phyloP scores from a whole-genome alignment of 2,797 vertebrate species.

The Oceanodroma leucorhoa region DNA sequence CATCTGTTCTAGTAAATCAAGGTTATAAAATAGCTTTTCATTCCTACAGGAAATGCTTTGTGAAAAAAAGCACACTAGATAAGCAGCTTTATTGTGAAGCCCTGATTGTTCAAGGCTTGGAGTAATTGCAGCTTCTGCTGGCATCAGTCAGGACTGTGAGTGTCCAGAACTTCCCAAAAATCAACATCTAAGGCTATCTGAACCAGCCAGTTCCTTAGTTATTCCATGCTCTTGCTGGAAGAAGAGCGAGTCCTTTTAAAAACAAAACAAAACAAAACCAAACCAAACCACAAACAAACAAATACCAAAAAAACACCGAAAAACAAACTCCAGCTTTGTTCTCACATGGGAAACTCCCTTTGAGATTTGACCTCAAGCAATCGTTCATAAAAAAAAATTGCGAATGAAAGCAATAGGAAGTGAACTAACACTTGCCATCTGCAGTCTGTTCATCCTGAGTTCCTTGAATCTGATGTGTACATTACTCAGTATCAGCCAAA shows the following conservation, averaged over 20 bases:
- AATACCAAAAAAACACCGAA: background rate
- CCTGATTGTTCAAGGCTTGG: background rate
- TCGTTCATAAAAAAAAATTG: background rate
- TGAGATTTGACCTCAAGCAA: background rate
- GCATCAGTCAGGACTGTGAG: background rate
- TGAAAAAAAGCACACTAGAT: background rate
- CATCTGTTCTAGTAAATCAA: background rate
- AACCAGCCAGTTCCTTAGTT: background rate
- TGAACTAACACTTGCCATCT: background rate
- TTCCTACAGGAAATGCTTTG: background rate
- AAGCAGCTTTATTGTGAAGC: background rate
- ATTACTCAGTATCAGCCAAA: background rate
- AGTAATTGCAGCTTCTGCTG: slow-evolving; percentile 8
- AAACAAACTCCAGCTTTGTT: background rate
- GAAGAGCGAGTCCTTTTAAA: background rate
- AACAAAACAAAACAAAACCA: background rate
- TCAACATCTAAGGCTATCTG: background rate
- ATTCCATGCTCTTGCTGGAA: background rate
- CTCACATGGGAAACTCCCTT: background rate
- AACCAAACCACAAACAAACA: background rate
- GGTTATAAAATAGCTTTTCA: slow-evolving; percentile 17
- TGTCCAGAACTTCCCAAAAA: background rate
- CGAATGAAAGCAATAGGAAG: background rate
- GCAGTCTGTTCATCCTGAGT: accelerated
- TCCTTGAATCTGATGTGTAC: background rate